Base-by-base conservation (phyloP, 2,888 invertebrate species). In the Dromius quadrimaculatus region DNA sequence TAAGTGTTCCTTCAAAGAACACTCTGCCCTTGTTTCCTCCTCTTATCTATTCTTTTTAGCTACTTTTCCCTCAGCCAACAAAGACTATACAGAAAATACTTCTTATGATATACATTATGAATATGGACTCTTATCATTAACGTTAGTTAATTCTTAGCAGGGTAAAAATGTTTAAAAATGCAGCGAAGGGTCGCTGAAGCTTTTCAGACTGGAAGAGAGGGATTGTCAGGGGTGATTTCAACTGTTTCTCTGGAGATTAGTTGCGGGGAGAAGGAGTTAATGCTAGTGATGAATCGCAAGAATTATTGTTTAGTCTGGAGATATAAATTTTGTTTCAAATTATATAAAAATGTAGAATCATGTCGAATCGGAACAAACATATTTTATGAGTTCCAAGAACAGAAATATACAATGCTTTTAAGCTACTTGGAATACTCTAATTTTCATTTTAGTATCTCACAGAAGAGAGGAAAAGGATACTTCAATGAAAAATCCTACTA, bases 81-180 rank as follows among this genome's bases (percentile, higher is more conserved):
- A 3, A 22, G 28, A 20, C 63, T 11, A 15, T 19, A 38, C 61
- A 32, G 20, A 66, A 66, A 66, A 66, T 36, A 22, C 15, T n/a
- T 62, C 62, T 70, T 62, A 36, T 17, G 13, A 64, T 72, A 70
- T 73, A 61, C 72, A 74, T 74, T 73, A 74, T 74, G 72, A 73
- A 74, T 74, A 74, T 74, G 73, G 74, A 74, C 71, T 70, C 6
- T n/a, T 45, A 63, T 70, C 73, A 74, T 74, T 74, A 74, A 71
- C 69, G 68, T 71, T 72, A 73, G 71, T 73, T 73, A 73, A 74
- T 74, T 71, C 70, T 32, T 19, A 38, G 64, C 13, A 59, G 65
- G 71, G 71, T 71, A 73, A 66, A 73, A 74, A 65, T 64, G 62
- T 70, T 70, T 59, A 59, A 59, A 59, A 59, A 59, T 59, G 19